phyloP scores from a whole-genome alignment of 1,140 invertebrate species.

The Trachymyrmex cornetzi region DNA sequence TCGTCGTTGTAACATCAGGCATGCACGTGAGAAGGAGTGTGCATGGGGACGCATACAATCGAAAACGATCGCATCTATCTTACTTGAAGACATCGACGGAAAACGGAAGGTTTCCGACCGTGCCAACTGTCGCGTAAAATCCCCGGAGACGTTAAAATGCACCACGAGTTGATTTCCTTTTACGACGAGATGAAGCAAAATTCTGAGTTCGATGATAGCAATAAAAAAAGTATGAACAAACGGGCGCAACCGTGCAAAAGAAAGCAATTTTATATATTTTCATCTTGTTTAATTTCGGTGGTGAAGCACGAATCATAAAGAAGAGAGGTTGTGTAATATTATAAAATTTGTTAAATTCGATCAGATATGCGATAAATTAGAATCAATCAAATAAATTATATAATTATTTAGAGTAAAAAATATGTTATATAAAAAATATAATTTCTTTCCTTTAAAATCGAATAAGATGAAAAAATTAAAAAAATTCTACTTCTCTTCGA shows the following conservation, averaged over 20 bases:
- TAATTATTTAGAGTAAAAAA: background rate
- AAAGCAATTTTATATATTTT: background rate
- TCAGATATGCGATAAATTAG: background rate
- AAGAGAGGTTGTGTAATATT: background rate
- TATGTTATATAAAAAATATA: background rate
- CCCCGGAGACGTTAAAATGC: slow-evolving; percentile 46
- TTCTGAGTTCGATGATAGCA: slow-evolving; percentile 22
- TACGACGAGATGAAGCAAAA: slow-evolving; percentile 16
- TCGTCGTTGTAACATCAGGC: background rate
- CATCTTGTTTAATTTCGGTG: background rate
- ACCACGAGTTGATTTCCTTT: slow-evolving; percentile 40
- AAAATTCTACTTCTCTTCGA: background rate
- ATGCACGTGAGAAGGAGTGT: no score
- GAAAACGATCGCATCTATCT: slow-evolving; percentile 52
- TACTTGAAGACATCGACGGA: slow-evolving; percentile 34
- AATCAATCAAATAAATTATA: slow-evolving; percentile 6
- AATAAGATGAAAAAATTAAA: background rate
- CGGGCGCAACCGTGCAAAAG: background rate
- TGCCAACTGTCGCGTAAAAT: slow-evolving; percentile 53
- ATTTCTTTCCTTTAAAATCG: background rate
- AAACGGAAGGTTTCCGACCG: slow-evolving; percentile 1
- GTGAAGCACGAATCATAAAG: background rate
- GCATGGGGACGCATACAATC: background rate
- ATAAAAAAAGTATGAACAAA: slow-evolving; percentile 2
- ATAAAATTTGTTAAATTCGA: slow-evolving; percentile 13